These are phyloP conservation scores for Acanthosepion pharaonis DNA, from an alignment of 2,888 invertebrate species.

Conservation along the genomic window DNA sequence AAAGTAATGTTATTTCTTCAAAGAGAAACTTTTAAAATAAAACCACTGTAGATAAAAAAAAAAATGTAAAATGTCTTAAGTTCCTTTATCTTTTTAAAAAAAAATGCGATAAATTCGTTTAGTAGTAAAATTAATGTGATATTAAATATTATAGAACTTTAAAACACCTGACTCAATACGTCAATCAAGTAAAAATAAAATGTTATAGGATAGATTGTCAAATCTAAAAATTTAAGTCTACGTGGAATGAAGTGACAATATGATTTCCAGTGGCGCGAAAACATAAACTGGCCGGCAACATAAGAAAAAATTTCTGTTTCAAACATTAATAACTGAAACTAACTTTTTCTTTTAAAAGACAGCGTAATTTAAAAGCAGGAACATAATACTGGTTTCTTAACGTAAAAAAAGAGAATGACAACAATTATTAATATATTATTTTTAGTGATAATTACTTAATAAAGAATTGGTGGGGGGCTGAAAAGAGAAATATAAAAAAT, in stretches of 20 bases:
- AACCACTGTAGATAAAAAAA: too few species aligned
- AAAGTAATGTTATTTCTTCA: too few species aligned
- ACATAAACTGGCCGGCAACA: constrained; percentile 33
- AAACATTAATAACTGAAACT: neutral
- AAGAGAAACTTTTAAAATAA: too few species aligned
- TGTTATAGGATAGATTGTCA: neutral
- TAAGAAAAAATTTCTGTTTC: neutral
- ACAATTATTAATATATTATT: neutral
- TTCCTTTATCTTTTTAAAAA: too few species aligned
- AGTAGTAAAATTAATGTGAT: too few species aligned
- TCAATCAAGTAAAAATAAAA: neutral
- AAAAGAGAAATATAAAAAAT: neutral
- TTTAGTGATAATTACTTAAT: neutral
- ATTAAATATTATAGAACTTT: too few species aligned
- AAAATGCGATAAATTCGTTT: too few species aligned
- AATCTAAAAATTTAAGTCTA: neutral
- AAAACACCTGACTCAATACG: too few species aligned
- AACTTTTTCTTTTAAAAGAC: neutral
- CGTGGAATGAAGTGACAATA: neutral
- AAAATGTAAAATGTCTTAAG: too few species aligned
- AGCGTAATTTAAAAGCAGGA: neutral
- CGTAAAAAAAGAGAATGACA: neutral
- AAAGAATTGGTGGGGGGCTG: too few species aligned
- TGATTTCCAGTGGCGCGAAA: neutral
- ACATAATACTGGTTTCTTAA: neutral